Conservation (phyloP, 2,888 invertebrate species). For the Agonopterix heracliana region DNA sequence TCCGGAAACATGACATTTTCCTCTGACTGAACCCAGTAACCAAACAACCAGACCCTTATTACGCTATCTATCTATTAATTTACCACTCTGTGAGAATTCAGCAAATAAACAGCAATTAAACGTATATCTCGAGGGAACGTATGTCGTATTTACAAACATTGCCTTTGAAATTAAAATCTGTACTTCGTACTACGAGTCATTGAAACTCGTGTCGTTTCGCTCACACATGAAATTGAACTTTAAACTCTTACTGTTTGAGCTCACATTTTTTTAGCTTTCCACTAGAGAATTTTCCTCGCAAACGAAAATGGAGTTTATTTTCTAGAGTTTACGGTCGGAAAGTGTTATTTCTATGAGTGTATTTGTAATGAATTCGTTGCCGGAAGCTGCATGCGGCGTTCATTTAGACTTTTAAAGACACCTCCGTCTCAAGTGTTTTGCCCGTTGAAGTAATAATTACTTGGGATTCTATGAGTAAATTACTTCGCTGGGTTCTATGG, state of each 20-base stretch:
- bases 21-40: conserved; percentile 14
- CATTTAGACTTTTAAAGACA: conserved; percentile 21
- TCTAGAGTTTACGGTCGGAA: conserved; percentile 9
- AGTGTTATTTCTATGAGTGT: conserved; percentile 17
- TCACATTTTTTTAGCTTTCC: conserved; percentile 8
- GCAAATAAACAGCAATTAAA: conserved; percentile 24
- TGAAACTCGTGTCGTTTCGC: conserved; percentile 14
- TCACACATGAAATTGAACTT: conserved; percentile 16
- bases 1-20: conserved; percentile 17
- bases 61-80: conserved; percentile 20
- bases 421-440: conserved; percentile 20
- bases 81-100: conserved; percentile 15
- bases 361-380: conserved; percentile 31
- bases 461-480: conserved; percentile 18
- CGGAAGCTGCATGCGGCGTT: conserved; percentile 21
- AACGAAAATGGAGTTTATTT: conserved; percentile 9
- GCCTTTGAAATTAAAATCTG: conserved; percentile 23
- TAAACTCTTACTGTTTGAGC: conserved; percentile 11
- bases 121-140: conserved; percentile 5
- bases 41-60: conserved; percentile 16
- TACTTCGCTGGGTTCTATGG: conserved; percentile 10
- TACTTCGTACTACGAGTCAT: conserved; percentile 10
- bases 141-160: conserved; percentile 17
- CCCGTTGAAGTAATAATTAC: conserved; percentile 31
- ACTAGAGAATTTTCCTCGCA: neutral